Base-by-base conservation (phyloP, 2,113 vertebrate species). In the Tenrec ecaudatus region DNA sequence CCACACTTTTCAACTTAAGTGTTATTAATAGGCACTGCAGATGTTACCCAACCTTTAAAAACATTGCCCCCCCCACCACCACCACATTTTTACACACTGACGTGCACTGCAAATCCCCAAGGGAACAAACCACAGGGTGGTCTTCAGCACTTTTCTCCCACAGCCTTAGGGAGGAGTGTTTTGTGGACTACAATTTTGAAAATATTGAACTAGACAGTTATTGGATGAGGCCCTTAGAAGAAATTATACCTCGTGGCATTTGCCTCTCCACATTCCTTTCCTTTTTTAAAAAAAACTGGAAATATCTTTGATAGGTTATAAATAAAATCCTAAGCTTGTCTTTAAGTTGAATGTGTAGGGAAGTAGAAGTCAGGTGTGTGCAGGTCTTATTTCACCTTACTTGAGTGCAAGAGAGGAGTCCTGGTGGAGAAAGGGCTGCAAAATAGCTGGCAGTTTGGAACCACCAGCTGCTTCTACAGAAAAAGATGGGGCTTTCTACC, bases 281-380 rank as follows among this genome's bases (percentile, higher is more conserved):
- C 94, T 31, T 93, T 89, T 77, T 96, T 96, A 95, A 96, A n/a
- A n/a, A n/a, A n/a, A n/a, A 95, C 88, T 95, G 77, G 83, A 94
- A 95, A 80, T 75, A 89, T 22, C 82, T 83, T 83, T 58, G 60
- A 62, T 62, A 68, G 66, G 11, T 68, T 68, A 68, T 14, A 2
- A 31, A 68, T 16, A 31, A 68, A 15, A 29, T 68, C 66, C 29
- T 31, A 68, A 68, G 27, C 31, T 27, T 31, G 66, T 68, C 29
- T 68, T 31, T 68, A 68, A 17, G 17, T 31, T 31, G 9, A 68
- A 68, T 68, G 15, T 68, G 10, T 68, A 29, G 15, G 29, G 15
- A 31, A 31, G 29, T 31, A 12, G 10, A 10, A 68, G 9, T 5
- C 9, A 31, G 66, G 29, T 68, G 66, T 29, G 12, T 31, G 14